These are phyloP conservation scores for Carcina quercana DNA, from an alignment of 2,888 invertebrate species.

Conservation along the genomic window DNA sequence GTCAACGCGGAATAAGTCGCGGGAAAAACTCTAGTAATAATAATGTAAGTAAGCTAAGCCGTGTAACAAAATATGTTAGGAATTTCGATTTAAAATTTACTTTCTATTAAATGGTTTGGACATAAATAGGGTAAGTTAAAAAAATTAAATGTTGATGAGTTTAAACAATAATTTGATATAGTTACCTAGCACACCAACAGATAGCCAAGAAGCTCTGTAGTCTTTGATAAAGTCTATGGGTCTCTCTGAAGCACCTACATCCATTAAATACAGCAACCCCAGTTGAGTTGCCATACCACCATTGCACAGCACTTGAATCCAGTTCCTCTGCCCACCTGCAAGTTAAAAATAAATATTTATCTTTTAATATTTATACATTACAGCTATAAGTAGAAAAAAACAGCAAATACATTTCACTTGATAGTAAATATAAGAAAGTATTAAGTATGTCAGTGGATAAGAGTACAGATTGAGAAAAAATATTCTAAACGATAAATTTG, in stretches of 20 bases:
- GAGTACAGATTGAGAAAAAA: no score
- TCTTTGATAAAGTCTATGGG: constrained; percentile 84
- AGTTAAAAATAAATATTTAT: constrained; percentile 8
- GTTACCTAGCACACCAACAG: constrained; percentile 83
- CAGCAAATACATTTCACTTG: background rate
- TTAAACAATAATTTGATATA: constrained; percentile 1
- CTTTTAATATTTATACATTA: no score
- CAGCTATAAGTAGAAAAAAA: background rate
- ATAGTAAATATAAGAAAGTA: background rate
- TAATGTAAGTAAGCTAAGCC: no score
- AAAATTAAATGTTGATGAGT: no score
- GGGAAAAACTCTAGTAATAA: no score
- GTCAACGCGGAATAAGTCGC: no score
- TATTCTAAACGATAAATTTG: no score
- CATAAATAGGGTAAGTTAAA: no score
- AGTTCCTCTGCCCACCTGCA: constrained; percentile 88
- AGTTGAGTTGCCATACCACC: constrained; percentile 90
- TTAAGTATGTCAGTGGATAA: no score
- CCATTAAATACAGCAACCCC: constrained; percentile 84
- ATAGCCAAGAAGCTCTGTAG: constrained; percentile 89
- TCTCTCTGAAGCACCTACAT: constrained; percentile 85
- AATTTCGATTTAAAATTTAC: no score
- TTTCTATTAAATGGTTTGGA: no score
- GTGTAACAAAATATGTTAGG: no score
- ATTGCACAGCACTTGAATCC: constrained; percentile 93